Evolutionary conservation across 1,140 invertebrate genomes (phyloP).

Genomic region (Macrocentrus cingulum): DNA sequence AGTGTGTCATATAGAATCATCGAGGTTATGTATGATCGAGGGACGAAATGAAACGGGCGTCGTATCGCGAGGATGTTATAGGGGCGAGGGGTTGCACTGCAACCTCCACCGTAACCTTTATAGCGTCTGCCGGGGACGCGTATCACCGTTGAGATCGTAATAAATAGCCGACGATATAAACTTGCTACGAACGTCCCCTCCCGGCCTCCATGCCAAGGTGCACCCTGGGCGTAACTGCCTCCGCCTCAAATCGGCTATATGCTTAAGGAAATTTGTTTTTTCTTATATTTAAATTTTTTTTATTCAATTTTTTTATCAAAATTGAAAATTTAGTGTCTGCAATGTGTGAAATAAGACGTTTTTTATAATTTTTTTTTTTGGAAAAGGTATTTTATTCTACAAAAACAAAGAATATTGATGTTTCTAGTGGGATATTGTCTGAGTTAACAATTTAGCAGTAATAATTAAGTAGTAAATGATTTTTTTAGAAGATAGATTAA

Average conservation of each 20-base stretch:
- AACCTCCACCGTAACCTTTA: constrained; percentile 20
- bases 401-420: no score
- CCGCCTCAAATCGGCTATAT: neutral
- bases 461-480: no score
- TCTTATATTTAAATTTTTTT: no score
- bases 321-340: no score
- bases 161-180: constrained; percentile 29
- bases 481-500: no score
- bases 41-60: constrained; percentile 19
- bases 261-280: neutral
- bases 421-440: no score
- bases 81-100: constrained; percentile 3
- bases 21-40: neutral
- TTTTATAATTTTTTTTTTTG: no score
- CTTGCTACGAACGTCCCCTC: no score
- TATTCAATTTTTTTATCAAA: no score
- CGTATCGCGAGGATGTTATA: constrained; percentile 1
- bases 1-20: constrained; percentile 15
- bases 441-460: no score
- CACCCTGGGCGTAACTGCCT: neutral
- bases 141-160: constrained; percentile 24
- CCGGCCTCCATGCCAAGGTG: neutral
- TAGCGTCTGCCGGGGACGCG: constrained; percentile 22
- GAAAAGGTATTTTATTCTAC: no score
- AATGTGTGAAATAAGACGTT: no score